Evolutionary conservation across 1,140 invertebrate species (phyloP).

Genomic region (Eupeodes corollae): DNA sequence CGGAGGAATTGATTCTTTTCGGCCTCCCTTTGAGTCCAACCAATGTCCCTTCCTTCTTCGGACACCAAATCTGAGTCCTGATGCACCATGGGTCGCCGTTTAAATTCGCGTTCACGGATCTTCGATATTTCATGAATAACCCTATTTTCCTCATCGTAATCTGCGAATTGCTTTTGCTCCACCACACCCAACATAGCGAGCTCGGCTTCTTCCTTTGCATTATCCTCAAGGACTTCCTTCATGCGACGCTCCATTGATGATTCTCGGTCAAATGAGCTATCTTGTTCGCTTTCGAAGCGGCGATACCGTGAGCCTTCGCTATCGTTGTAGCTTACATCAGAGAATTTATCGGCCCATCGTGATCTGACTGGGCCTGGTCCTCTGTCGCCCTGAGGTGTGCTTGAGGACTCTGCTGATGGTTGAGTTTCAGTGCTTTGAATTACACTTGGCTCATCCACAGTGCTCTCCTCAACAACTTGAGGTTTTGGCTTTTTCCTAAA

Average conservation of each 20-base stretch:
- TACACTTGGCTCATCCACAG: constrained; percentile 30
- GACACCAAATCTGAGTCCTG: constrained; percentile 37
- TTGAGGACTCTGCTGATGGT: constrained; percentile 39
- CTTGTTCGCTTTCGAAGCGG: constrained; percentile 31
- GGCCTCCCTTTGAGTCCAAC: constrained; percentile 29
- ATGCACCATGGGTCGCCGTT: constrained; percentile 29
- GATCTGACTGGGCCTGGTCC: constrained; percentile 37
- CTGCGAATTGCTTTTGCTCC: constrained; percentile 32
- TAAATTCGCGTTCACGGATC: constrained; percentile 27
- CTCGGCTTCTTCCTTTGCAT: constrained; percentile 22
- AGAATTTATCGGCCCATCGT: constrained; percentile 42
- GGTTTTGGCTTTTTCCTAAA: constrained; percentile 52
- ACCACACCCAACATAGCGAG: constrained; percentile 20
- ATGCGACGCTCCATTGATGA: constrained; percentile 35
- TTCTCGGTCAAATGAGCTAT: constrained; percentile 35
- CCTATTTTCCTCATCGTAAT: constrained; percentile 35
- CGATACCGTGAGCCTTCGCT: constrained; percentile 32
- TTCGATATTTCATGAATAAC: constrained; percentile 36
- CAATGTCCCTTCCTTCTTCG: constrained; percentile 29
- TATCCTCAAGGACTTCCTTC: constrained; percentile 29
- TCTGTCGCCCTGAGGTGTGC: constrained; percentile 38
- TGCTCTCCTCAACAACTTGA: constrained; percentile 28
- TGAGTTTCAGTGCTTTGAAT: constrained; percentile 36
- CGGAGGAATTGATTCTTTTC: constrained; percentile 29
- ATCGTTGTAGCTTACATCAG: constrained; percentile 38